phyloP scores from a whole-genome alignment of 2,888 invertebrate species.

The Metallyticus violacea region DNA sequence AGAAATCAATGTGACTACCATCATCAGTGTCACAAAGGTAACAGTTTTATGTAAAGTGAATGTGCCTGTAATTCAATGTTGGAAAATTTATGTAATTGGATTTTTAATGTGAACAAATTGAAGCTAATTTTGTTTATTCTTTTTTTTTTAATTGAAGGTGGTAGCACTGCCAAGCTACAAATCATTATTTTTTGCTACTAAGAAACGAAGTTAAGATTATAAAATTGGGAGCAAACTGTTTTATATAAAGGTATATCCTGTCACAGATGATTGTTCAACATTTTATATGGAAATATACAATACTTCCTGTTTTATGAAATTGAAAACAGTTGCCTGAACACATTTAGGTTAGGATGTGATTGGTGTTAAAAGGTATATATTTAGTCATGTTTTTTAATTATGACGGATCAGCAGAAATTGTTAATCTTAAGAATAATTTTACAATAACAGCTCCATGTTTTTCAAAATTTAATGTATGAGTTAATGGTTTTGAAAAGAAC shows the following conservation, averaged over 20 bases:
- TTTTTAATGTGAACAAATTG: background rate
- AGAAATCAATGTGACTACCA: background rate
- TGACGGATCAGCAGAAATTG: background rate
- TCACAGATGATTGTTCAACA: background rate
- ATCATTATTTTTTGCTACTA: background rate
- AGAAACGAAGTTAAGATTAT: background rate
- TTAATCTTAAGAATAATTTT: background rate
- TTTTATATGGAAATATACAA: constrained; percentile 19
- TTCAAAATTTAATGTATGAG: background rate
- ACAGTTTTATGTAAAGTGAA: background rate
- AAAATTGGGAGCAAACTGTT: constrained; percentile 19
- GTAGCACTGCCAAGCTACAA: background rate
- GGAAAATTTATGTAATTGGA: background rate
- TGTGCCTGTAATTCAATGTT: constrained; percentile 9
- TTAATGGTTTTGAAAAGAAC: too few relatives aligned
- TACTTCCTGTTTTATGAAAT: background rate
- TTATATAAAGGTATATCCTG: constrained; percentile 11
- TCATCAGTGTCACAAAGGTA: background rate
- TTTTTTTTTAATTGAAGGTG: background rate
- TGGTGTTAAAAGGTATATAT: background rate
- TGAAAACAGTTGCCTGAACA: background rate
- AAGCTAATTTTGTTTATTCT: background rate
- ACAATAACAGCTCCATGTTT: background rate
- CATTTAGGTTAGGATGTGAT: background rate
- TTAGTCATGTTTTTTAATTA: background rate